Base-by-base conservation (phyloP, 2,113 vertebrate species). In the Gobius niger region DNA sequence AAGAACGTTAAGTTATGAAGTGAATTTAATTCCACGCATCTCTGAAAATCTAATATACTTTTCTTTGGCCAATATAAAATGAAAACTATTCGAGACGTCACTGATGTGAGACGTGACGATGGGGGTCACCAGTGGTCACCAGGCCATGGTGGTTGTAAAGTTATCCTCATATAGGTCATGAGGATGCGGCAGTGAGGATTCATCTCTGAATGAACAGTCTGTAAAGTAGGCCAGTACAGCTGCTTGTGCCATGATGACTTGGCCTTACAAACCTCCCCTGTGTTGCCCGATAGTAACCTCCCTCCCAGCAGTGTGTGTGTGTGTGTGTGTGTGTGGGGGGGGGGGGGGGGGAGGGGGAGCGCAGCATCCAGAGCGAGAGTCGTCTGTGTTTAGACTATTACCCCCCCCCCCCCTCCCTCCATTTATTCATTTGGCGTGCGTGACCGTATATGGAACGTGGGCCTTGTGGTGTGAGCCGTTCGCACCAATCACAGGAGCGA, bases 381-480 rank as follows among this genome's bases (percentile, higher is more conserved):
- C 64, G 68, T 65, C 59, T 44, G 67, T 56, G n/a, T n/a, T 47
- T 65, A 42, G 19, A 63, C 60, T 63, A 46, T n/a, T 6, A 34
- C 7, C 19, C 34, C 60, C 2, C 61, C 68, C 60, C 73, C 49
- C 47, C 73, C 77, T 6, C 69, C 76, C 53, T 68, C 73, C 13
- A 41, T 66, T 13, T 7, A 63, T 34, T 78, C 59, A 69, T 80
- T 88, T 80, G 84, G 83, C 51, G 34, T 60, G 77, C 60, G 46
- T 87, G 57, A 65, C 93, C 91, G 88, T 92, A 90, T 93, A 85
- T 89, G 92, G 92, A 75, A 53, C 68, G 68, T 44, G 65, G 56
- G 71, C 46, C 49, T 73, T 91, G 94, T 95, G 95, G 95, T 91
- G 93, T 95, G 95, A 96, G 85, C 82, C 56, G 49, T 77, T 53